Evolutionary conservation across 1,140 invertebrate genomes (phyloP), one percentile per base, ranked within the genome.

Genomic region (Drosophila sp.): DNA sequence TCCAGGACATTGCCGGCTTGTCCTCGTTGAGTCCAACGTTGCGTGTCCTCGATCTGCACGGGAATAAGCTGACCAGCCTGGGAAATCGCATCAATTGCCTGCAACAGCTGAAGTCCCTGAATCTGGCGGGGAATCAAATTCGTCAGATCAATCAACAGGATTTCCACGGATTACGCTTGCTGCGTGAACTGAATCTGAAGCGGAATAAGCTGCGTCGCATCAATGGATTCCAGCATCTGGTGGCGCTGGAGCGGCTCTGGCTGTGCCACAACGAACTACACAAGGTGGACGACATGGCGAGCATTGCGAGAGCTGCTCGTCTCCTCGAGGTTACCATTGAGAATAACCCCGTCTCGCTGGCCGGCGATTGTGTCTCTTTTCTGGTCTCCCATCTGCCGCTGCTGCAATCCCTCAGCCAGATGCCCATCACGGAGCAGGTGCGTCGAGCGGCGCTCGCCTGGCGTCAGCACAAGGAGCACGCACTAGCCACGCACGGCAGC

Each of bases 81-180:
- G 92, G 93, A 4, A 92, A 91, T 45, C 92, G 93, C 11, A 92
- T 94, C 71, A 93, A 92, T 6, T 94, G 93, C 69, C 91, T 94
- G 45, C 94, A 94, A 78, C 95, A 97, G 72, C 92, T 98, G 2
- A 97, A 98, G 92, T 97, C 98, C 0, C 93, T 98, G 6, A 98
- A 98, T 93, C 93, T 98, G 72, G 97, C 97, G 36, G 97, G 97
- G 0, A 98, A 98, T 92, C 95, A 96, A 89, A 95, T 98, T 45
- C 94, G 95, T 74, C 93, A 93, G 64, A 95, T 98, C 50, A 95
- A 95, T 7, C 92, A 92, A 67, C 94, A 93, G 90, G 97, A 96
- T 86, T 94, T 98, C 34, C 93, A 95, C 73, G 97, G 97, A 0
- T 92, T 98, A 27, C 90, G 93, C 25, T 95, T 95, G 4, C 86